A percentile compares a stretch with the other conserved stretches of the same genome.
These are phyloP conservation scores for Drosophila malerkotliana DNA, from an alignment of 1,140 invertebrate species.

Conservation along the genomic window DNA sequence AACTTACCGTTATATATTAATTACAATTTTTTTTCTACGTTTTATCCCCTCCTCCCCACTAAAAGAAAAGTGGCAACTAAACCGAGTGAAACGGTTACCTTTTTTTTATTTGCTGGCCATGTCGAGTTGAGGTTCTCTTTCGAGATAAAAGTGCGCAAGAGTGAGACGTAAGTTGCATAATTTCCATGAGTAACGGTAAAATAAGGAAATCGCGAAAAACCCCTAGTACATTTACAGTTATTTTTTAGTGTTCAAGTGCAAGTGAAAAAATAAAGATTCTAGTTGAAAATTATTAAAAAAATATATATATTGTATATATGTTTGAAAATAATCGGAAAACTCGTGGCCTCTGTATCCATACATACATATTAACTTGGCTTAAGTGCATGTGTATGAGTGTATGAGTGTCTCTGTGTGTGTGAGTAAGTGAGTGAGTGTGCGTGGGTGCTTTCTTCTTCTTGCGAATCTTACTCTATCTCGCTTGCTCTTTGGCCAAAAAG, in stretches of 20 bases:
- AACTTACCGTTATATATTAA: neutral
- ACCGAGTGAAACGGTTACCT: conserved; percentile 21
- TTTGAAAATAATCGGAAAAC: neutral
- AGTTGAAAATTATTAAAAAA: conserved; percentile 1
- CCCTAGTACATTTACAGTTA: neutral
- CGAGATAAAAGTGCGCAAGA: conserved; percentile 58
- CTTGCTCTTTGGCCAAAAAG: conserved; percentile 2
- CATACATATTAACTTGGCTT: conserved; percentile 12
- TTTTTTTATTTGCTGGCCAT: conserved; percentile 11
- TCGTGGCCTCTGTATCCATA: conserved; percentile 18
- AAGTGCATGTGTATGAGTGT: conserved; percentile 5
- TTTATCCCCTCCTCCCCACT: neutral
- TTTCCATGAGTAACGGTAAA: conserved; percentile 21
- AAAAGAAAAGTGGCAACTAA: conserved; percentile 8
- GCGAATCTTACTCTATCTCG: conserved; percentile 6
- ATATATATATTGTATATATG: neutral
- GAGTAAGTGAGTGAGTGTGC: conserved; percentile 7
- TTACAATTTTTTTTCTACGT: neutral
- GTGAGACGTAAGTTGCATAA: conserved; percentile 82
- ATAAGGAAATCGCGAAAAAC: neutral
- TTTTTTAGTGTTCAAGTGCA: neutral
- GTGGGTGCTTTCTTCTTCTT: conserved; percentile 25
- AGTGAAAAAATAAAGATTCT: neutral
- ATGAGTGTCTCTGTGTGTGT: conserved; percentile 5
- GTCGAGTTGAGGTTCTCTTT: conserved; percentile 12